These are phyloP conservation scores for Paraescarpia echinospica DNA, from an alignment of 1,140 invertebrate genomes.

Conservation along the genomic window DNA sequence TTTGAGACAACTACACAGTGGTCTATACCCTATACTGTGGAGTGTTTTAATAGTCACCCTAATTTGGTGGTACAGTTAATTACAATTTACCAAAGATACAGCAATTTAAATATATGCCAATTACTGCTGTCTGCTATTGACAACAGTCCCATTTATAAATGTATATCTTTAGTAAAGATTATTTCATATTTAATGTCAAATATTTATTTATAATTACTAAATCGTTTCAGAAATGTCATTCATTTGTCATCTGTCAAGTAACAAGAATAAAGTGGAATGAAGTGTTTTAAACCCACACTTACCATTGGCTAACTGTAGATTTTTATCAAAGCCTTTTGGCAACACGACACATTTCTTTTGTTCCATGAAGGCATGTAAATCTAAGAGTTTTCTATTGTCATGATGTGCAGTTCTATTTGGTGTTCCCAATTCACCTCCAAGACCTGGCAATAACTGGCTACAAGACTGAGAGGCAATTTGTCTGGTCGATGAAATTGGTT, in stretches of 20 bases:
- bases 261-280: background rate
- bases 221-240: background rate
- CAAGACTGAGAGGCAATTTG: background rate
- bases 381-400: background rate
- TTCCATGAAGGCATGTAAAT: background rate
- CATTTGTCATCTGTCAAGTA: background rate
- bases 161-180: too few species aligned
- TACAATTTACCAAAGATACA: background rate
- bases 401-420: background rate
- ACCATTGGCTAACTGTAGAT: background rate
- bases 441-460: background rate
- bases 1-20: background rate
- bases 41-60: background rate
- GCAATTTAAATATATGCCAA: too few species aligned
- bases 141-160: background rate
- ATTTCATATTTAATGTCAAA: background rate
- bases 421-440: background rate
- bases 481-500: background rate
- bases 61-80: background rate
- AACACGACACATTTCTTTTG: background rate
- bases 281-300: background rate
- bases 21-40: background rate
- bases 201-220: background rate
- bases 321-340: background rate
- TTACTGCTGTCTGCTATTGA: background rate